These are phyloP conservation scores for Solenopsis invicta DNA, from an alignment of 1,140 invertebrate genomes.

Conservation along the genomic window DNA sequence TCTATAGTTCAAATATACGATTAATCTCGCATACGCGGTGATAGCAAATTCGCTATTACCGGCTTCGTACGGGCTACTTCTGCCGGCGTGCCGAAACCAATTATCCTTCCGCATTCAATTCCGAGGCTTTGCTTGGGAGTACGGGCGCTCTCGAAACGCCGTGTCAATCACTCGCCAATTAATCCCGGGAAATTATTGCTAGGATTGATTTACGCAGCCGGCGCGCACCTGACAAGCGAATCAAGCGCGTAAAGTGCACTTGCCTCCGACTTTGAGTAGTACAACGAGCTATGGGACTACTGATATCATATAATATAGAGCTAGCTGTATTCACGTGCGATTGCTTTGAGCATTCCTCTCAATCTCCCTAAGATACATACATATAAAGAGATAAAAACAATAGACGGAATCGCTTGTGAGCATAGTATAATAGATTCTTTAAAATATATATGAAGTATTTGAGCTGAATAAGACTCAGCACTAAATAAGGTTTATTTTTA, in stretches of 20 bases:
- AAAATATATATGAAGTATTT: no score
- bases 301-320: slow-evolving; percentile 64
- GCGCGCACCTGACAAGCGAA: slow-evolving; percentile 70
- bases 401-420: no score
- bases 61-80: slow-evolving; percentile 67
- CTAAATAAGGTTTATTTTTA: no score
- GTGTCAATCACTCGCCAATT: slow-evolving; percentile 76
- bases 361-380: neutral
- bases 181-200: slow-evolving; percentile 76
- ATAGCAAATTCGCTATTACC: slow-evolving; percentile 71
- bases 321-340: slow-evolving; percentile 16
- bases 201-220: slow-evolving; percentile 70
- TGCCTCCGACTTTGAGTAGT: slow-evolving; percentile 68
- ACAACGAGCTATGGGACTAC: slow-evolving; percentile 27
- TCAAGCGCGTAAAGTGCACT: slow-evolving; percentile 74
- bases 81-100: slow-evolving; percentile 69
- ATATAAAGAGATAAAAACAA: neutral
- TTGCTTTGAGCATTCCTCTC: slow-evolving; percentile 37
- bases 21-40: slow-evolving; percentile 52
- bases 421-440: no score
- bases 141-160: slow-evolving; percentile 70
- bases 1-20: slow-evolving; percentile 52
- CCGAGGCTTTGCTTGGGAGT: slow-evolving; percentile 59
- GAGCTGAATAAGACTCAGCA: no score
- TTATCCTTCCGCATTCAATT: slow-evolving; percentile 73